Conservation (phyloP, 2,113 vertebrate genomes). For the Notothenia rossii region DNA sequence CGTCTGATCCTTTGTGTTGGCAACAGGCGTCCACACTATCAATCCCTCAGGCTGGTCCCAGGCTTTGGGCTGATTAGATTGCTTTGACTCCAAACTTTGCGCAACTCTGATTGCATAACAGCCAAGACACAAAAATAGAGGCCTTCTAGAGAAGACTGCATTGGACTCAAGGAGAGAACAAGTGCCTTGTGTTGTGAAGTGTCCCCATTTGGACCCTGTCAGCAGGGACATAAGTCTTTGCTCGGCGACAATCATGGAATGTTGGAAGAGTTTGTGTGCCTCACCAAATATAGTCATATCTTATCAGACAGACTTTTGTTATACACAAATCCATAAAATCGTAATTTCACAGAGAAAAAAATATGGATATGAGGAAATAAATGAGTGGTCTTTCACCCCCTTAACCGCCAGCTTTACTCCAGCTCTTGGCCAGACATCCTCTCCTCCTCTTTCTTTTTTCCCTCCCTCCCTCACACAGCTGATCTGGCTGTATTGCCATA, state of each 20-base stretch:
- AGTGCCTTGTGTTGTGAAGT: constrained; percentile 57
- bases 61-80: constrained; percentile 67
- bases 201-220: constrained; percentile 49
- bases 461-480: constrained; percentile 49
- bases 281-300: neutral
- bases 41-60: constrained; percentile 46
- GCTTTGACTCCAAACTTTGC: constrained; percentile 75
- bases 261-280: constrained; percentile 5
- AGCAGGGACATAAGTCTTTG: constrained; percentile 16
- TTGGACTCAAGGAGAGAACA: constrained; percentile 51
- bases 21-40: constrained; percentile 61
- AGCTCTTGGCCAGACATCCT: constrained; percentile 67
- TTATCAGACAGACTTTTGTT: neutral
- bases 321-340: neutral
- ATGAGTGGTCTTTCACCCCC: constrained; percentile 44
- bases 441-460: constrained; percentile 10
- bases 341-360: neutral
- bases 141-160: constrained; percentile 37
- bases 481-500: constrained; percentile 32
- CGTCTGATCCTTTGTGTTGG: constrained; percentile 68
- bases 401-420: constrained; percentile 45
- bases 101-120: constrained; percentile 59
- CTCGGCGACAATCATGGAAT: constrained; percentile 18
- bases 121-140: constrained; percentile 53
- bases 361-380: constrained; percentile 29